Evolutionary conservation across 2,797 vertebrate species (phyloP), one percentile per base, ranked within the genome.

Genomic region (Scolopax bukidnonensis): DNA sequence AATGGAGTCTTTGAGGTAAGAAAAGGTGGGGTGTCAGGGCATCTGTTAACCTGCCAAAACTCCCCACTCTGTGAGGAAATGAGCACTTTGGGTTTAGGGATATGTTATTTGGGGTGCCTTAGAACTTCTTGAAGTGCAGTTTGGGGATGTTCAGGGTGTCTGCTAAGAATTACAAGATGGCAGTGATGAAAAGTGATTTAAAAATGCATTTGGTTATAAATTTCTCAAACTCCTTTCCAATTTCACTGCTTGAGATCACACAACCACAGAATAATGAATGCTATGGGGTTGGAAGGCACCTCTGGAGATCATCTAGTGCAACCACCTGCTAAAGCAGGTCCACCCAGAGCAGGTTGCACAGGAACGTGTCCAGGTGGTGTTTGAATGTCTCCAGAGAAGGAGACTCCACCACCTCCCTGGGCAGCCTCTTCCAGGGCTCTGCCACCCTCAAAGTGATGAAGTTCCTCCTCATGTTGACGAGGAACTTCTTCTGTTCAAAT

Each of bases 1-100:
- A 98, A 98, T 6, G 98, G 97, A 20, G 96, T 98, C 24, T 98
- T 98, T 32, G 71, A 90, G 98, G 99, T 99, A 97, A 94, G 97
- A 95, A 71, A 54, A 21, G 4, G 2, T 21, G 24, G 36, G 41
- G 4, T 5, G 15, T 40, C 5, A 1, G 18, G 18, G 45, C 6
- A 0, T 1, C 2, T 3, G 1, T 16, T 11, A 12, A 4, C 40
- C 36, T 45, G 33, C 74, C 67, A 12, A 23, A 47, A 10, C 1
- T 54, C 57, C 28, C 19, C 23, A 3, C 23, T 1, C 11, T 7
- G 7, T n/a, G 40, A 20, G 51, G 23, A 21, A n/a, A 38, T 0
- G 0, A 75, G 45, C 38, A 3, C 41, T 23, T 27, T 28, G 40
- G 45, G 6, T 11, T 18, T 12, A 33, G 47, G 71, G 32, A 0